phyloP scores from a whole-genome alignment of 2,113 vertebrate species.

The Myodes glareolus region DNA sequence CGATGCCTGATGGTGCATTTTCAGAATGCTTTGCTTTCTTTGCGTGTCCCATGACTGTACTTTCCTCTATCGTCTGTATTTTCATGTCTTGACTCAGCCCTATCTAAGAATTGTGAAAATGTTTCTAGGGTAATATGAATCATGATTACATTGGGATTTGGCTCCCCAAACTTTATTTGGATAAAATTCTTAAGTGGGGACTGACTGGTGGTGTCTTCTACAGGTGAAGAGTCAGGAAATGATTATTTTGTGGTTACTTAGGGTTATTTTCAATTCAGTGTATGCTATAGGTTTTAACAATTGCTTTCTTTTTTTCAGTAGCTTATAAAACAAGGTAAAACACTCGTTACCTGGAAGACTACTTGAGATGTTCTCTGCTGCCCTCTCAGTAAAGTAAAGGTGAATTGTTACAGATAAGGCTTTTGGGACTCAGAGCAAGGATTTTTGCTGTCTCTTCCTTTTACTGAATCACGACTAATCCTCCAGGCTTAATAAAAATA shows the following conservation, averaged over 20 bases:
- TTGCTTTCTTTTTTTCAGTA: neutral
- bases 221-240: neutral
- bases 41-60: neutral
- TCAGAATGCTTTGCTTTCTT: neutral
- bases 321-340: neutral
- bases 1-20: no score
- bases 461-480: neutral
- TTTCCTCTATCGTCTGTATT: neutral
- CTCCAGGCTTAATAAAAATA: neutral
- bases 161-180: neutral
- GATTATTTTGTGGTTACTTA: slow-evolving; percentile 33
- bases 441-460: neutral
- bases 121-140: neutral
- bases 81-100: neutral
- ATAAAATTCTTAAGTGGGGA: neutral
- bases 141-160: neutral
- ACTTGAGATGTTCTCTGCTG: neutral
- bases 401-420: neutral
- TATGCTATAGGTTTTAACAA: neutral
- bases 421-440: neutral
- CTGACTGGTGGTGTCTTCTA: neutral
- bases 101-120: slow-evolving; percentile 18
- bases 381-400: neutral
- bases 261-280: neutral
- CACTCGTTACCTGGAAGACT: neutral